Percentiles rank a stretch among this genome's conserved stretches.
These are phyloP conservation scores for Aethina tumida DNA, from an alignment of 1,140 invertebrate genomes.

Conservation along the genomic window DNA sequence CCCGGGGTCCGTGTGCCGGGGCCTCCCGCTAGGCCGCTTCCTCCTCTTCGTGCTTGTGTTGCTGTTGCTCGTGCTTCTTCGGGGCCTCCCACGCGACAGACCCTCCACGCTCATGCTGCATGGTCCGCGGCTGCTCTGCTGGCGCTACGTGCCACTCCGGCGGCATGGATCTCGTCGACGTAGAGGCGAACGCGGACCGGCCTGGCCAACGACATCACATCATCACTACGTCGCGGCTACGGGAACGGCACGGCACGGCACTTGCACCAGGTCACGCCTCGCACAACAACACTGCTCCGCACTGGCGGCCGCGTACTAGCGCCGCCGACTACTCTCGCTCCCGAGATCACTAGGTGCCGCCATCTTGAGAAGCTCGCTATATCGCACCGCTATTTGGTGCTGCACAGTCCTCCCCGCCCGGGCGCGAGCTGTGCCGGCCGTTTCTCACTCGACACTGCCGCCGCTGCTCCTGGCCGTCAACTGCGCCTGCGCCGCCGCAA, in stretches of 20 bases:
- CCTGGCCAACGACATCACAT: conserved; percentile 11
- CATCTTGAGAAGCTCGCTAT: conserved; percentile 29
- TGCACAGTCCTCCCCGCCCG: conserved; percentile 35
- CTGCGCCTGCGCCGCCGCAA: conserved; percentile 8
- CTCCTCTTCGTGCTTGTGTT: too few species aligned
- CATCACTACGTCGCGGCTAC: conserved; percentile 9
- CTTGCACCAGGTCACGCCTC: conserved; percentile 10
- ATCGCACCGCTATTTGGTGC: conserved; percentile 6
- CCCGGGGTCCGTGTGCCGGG: conserved; percentile 28
- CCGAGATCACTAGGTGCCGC: conserved; percentile 28
- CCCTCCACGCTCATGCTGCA: conserved; percentile 36
- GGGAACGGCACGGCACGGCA: conserved; percentile 1
- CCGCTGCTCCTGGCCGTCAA: conserved; percentile 9
- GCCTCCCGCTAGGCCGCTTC: conserved; percentile 33
- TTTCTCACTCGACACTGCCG: conserved; percentile 31
- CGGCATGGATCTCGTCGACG: background rate
- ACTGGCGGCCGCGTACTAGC: conserved; percentile 15
- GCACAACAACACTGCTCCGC: conserved; percentile 25
- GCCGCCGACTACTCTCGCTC: conserved; percentile 14
- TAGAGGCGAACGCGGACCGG: conserved; percentile 10
- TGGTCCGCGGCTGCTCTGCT: conserved; percentile 25
- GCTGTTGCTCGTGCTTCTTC: too few species aligned
- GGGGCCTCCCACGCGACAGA: conserved; percentile 33
- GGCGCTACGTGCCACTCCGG: background rate
- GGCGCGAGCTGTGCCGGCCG: conserved; percentile 34